Evolutionary conservation across 2,797 vertebrate genomes (phyloP), one percentile per base, ranked within the genome.

Genomic region (Lemur catta): DNA sequence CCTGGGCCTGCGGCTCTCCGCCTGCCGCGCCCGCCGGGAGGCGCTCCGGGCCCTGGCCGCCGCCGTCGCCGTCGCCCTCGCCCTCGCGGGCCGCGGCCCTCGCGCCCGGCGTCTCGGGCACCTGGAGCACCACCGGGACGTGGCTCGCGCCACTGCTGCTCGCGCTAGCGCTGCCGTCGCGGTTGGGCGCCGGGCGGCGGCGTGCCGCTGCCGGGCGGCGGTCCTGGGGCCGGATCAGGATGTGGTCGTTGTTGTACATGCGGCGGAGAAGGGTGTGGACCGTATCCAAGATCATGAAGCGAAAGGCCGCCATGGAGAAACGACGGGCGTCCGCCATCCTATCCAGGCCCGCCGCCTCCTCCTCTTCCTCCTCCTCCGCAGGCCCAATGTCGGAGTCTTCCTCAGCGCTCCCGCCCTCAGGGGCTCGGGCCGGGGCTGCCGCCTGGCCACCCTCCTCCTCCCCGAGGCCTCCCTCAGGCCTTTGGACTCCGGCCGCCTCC

Each of bases 161-260:
- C 41, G 4, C 41, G 41, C 41, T 6, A 6, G 41, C 41, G 41
- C 41, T 41, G 41, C 41, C 2, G 1, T 7, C 4, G 46, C 50
- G 13, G 50, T 18, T 2, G 2, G 18, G 10, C 8, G 0, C 1
- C 1, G 0, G 13, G 28, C 20, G 3, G 18, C 1, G 6, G 24
- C 2, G 0, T 17, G 20, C 0, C 11, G 11, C 1, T 2, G 5
- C 1, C 24, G 1, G 0, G 7, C 0, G 2, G 5, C 4, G 0
- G 0, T 0, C 0, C 0, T 1, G 4, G 1, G 2, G 3, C 4
- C 35, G n/a, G 18, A 38, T 0, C 5, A 87, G 30, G 28, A 87
- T 0, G 7, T 97, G 84, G 75, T 96, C 0, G 0, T 92, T 76
- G n/a, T 22, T 14, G 28, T 41, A 11, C 4, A 80, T 0, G 24